Base-by-base conservation (phyloP, 2,888 invertebrate species). In the Malachius bipustulatus region DNA sequence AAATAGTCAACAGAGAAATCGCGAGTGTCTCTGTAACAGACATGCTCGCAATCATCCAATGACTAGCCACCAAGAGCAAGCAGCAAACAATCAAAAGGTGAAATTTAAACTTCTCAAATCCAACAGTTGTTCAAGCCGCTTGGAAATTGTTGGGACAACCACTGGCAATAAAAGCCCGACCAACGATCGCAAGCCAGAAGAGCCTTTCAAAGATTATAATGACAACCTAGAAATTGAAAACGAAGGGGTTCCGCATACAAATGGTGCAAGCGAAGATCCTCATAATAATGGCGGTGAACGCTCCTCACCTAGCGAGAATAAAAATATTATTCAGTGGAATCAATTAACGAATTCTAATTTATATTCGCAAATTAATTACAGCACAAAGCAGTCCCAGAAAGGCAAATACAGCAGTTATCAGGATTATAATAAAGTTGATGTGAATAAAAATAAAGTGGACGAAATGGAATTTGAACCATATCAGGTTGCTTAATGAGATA, bases 71-170 rank as follows among this genome's bases (percentile, higher is more conserved):
- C 29, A 39, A 4, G 40, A 50, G 27, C 44, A 49, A 32, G 41
- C 54, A 12, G 47, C 49, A 4, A 42, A 43, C 8, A 72, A 71
- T 54, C 66, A 70, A 55, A 80, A 81, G 34, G 73, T 84, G 35
- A 84, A 83, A 58, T 85, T 85, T 56, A 77, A 80, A 54, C 63
- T 87, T 43, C 75, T 87, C 1, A 87, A 87, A 63, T 87, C 85
- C 16, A 87, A 87, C 54, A 85, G 85, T 46, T 87, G 85, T 56
- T 84, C 82, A 53, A 85, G 84, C 55, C 71, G 87, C 16, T 63
- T 87, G 33, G 85, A 87, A 55, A 60, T 87, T 35, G 77, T 83
- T 1, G 85, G 84, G 3, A 72, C 81, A 1, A n/a, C n/a, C n/a
- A n/a, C n/a, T n/a, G n/a, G n/a, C n/a, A n/a, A n/a, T n/a, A n/a